A percentile compares a stretch with the other conserved stretches of the same genome.
These are phyloP conservation scores for Indicator maculatus DNA, from an alignment of 2,113 vertebrate genomes.

Conservation along the genomic window DNA sequence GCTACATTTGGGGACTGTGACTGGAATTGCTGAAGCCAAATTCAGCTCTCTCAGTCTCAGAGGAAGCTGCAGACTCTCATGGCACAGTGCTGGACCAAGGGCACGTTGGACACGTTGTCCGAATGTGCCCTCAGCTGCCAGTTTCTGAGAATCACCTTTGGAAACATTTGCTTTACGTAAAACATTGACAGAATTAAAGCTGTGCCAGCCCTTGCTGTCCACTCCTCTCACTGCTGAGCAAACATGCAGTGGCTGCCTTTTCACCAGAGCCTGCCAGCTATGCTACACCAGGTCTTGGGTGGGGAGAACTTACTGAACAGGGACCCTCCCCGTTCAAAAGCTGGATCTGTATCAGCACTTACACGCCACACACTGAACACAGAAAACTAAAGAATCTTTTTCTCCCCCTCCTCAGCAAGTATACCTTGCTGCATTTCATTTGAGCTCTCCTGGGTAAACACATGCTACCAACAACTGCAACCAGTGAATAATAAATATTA, in stretches of 20 bases:
- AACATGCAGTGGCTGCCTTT: not conserved
- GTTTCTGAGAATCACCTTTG: not conserved
- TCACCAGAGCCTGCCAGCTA: not conserved
- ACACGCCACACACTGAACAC: not conserved
- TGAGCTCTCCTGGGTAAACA: not conserved
- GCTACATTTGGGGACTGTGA: rapidly evolving
- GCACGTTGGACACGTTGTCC: not conserved
- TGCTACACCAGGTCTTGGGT: rapidly evolving
- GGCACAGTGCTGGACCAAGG: not conserved
- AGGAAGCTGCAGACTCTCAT: not conserved
- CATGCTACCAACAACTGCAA: not conserved
- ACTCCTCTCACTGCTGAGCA: not conserved
- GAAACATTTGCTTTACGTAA: not conserved
- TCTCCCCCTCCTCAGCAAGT: not conserved
- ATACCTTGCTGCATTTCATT: not conserved
- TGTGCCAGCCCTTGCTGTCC: not conserved
- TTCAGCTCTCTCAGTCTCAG: not conserved
- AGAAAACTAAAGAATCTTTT: not conserved
- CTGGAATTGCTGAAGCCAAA: not conserved
- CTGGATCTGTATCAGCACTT: not conserved
- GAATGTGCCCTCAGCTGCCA: rapidly evolving
- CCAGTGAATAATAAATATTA: slow-evolving; percentile 46
- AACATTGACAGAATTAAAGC: not conserved
- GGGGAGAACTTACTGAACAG: not conserved
- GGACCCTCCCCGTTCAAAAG: rapidly evolving